phyloP scores from a whole-genome alignment of 2,113 vertebrate genomes.

The Campylomormyrus tamandua region DNA sequence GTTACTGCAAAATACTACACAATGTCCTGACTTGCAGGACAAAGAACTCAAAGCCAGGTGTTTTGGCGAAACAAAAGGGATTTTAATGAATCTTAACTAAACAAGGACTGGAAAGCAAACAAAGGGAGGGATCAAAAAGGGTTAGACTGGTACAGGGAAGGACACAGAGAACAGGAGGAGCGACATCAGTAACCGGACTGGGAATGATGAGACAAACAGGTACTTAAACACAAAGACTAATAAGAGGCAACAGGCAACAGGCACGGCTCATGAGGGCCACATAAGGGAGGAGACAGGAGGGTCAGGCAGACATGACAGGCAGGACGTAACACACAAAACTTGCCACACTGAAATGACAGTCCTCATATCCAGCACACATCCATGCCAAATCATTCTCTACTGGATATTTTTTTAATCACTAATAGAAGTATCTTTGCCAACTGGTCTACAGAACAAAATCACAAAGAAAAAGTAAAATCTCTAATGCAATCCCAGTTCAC shows the following conservation, averaged over 20 bases:
- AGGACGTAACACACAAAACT: not conserved
- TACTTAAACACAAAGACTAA: not conserved
- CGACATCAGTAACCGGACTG: not conserved
- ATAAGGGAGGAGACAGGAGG: too few relatives aligned
- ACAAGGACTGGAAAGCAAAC: not conserved
- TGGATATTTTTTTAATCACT: conserved; percentile 43
- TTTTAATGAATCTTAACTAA: not conserved
- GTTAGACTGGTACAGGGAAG: not conserved
- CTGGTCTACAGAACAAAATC: not conserved
- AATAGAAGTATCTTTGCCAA: conserved; percentile 28
- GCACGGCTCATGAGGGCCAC: not conserved
- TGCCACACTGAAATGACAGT: not conserved
- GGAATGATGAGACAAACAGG: not conserved
- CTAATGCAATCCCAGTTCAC: not conserved
- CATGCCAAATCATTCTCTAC: conserved; percentile 37
- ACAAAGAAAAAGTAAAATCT: not conserved
- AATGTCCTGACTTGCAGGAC: not conserved
- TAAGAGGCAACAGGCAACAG: not conserved
- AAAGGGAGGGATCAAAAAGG: not conserved
- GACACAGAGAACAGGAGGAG: not conserved
- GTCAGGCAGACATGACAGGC: not conserved
- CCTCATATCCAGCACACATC: conserved; percentile 30
- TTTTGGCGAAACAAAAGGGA: not conserved
- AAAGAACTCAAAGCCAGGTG: not conserved
- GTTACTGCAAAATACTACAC: not conserved